A percentile compares a stretch with the other conserved stretches of the same genome.
Conservation (phyloP, 2,797 vertebrate species). For the Spondyliosoma cantharus region DNA sequence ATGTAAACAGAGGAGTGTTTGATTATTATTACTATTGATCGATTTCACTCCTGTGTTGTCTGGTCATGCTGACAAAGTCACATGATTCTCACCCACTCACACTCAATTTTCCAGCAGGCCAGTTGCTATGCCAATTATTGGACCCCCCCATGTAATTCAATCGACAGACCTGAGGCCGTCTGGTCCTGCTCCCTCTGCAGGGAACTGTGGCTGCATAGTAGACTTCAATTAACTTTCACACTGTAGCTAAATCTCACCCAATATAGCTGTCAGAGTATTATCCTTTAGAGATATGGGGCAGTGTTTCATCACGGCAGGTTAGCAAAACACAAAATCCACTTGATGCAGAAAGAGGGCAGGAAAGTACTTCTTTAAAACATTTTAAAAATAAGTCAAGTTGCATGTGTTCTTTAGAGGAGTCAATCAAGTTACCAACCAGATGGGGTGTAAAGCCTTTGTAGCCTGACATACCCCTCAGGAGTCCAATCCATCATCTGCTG, state of each 20-base stretch:
- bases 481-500: slow-evolving; percentile 66
- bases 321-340: slow-evolving; percentile 26
- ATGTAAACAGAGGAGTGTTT: background rate
- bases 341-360: background rate
- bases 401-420: slow-evolving; percentile 28
- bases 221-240: slow-evolving; percentile 45
- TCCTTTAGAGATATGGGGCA: slow-evolving; percentile 25
- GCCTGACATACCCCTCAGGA: slow-evolving; percentile 39
- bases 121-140: slow-evolving; percentile 52
- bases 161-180: slow-evolving; percentile 39
- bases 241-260: slow-evolving; percentile 32
- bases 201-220: slow-evolving; percentile 36
- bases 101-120: slow-evolving; percentile 35
- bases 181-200: slow-evolving; percentile 42
- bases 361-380: slow-evolving; percentile 10
- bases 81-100: slow-evolving; percentile 7
- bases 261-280: slow-evolving; percentile 32
- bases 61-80: slow-evolving; percentile 11
- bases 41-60: background rate
- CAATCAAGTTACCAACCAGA: slow-evolving; percentile 51
- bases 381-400: slow-evolving; percentile 19
- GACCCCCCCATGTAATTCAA: slow-evolving; percentile 41
- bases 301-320: slow-evolving; percentile 35
- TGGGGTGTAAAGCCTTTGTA: slow-evolving; percentile 47
- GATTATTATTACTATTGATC: background rate